phyloP scores from a whole-genome alignment of 2,113 vertebrate genomes.

The Cyphomyrus discorhynchus region DNA sequence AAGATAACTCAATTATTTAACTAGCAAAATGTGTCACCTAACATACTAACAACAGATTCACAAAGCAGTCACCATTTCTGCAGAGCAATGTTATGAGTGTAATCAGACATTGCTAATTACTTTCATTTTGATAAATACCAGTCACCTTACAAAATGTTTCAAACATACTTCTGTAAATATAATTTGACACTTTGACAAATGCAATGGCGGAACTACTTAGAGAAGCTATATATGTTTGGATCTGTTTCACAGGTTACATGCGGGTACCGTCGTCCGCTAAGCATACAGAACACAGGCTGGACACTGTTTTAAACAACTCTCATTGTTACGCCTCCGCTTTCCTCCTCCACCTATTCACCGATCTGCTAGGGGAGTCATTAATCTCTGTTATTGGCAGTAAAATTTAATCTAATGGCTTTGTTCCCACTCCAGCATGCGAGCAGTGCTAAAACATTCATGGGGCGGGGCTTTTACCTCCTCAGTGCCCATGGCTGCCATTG shows the following conservation, averaged over 20 bases:
- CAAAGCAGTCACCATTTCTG: neutral
- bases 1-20: neutral
- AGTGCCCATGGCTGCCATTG: neutral
- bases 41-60: neutral
- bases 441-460: constrained; percentile 5
- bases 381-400: constrained; percentile 7
- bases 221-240: neutral
- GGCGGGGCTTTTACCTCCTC: neutral
- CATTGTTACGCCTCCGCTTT: neutral
- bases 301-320: neutral
- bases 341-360: neutral
- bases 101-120: neutral
- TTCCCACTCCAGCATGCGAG: constrained; percentile 13
- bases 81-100: neutral
- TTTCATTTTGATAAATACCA: neutral
- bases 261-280: neutral
- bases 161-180: neutral
- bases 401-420: constrained; percentile 17
- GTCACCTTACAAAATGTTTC: neutral
- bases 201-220: neutral
- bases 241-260: neutral
- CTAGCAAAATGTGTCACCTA: neutral
- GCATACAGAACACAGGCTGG: neutral
- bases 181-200: neutral
- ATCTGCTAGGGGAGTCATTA: neutral